Conservation (phyloP, 2,888 invertebrate species). For the Crematogaster levior region DNA sequence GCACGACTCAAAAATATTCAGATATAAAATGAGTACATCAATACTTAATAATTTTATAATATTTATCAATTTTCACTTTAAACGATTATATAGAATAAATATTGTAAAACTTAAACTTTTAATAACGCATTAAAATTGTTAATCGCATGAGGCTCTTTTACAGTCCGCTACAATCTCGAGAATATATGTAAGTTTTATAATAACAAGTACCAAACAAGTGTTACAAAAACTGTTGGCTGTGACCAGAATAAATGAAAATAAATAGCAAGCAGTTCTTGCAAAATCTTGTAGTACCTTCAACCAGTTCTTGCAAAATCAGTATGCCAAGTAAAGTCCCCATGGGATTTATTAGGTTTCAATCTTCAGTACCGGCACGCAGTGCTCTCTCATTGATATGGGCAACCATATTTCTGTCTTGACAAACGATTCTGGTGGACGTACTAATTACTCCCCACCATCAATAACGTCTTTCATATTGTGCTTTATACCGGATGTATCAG, state of each 20-base stretch:
- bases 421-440: constrained; percentile 60
- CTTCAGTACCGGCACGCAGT: constrained; percentile 53
- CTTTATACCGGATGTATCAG: constrained; percentile 29
- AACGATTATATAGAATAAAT: not conserved
- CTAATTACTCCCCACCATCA: constrained; percentile 70
- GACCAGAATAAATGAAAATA: constrained; percentile 31
- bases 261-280: constrained; percentile 56
- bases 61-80: too few species aligned
- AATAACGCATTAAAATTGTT: constrained; percentile 2
- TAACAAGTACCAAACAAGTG: constrained; percentile 3
- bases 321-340: constrained; percentile 62
- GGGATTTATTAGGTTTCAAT: constrained; percentile 70
- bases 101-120: not conserved
- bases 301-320: constrained; percentile 64
- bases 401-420: constrained; percentile 57
- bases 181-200: constrained; percentile 3
- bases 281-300: constrained; percentile 55
- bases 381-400: constrained; percentile 55
- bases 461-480: constrained; percentile 47
- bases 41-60: not conserved
- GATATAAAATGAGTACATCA: not conserved
- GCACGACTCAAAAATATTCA: not conserved
- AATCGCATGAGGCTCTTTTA: constrained; percentile 13
- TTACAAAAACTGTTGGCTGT: not conserved
- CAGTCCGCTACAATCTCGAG: not conserved